Percentiles rank a stretch among this genome's conserved stretches.
phyloP scores from a whole-genome alignment of 2,113 vertebrate species.

The Isichthys henryi region DNA sequence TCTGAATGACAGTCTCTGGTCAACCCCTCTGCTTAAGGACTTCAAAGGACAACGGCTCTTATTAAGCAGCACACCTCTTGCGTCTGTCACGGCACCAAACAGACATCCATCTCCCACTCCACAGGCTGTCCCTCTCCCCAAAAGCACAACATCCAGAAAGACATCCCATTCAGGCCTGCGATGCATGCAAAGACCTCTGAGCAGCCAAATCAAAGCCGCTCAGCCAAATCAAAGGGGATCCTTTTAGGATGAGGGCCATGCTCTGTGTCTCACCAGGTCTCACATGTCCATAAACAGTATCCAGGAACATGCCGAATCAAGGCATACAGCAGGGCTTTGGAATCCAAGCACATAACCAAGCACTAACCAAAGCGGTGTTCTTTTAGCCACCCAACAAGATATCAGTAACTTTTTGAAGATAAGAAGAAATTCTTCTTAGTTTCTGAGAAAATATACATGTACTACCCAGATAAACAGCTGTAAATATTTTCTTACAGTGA shows the following conservation, averaged over 20 bases:
- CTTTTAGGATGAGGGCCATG: neutral
- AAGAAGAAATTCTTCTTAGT: neutral
- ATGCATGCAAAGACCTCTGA: neutral
- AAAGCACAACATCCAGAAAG: neutral
- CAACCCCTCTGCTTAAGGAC: too few species aligned
- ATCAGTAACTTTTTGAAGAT: neutral
- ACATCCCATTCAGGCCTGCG: neutral
- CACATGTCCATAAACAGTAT: neutral
- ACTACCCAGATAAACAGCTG: neutral
- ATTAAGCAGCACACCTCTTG: neutral
- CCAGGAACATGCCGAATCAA: neutral
- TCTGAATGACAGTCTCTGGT: too few species aligned
- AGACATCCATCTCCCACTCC: neutral
- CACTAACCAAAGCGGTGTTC: neutral
- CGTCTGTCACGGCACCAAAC: neutral
- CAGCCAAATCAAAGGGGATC: neutral
- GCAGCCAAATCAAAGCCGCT: neutral
- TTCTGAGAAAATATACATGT: neutral
- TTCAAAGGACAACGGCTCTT: neutral
- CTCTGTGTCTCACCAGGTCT: neutral
- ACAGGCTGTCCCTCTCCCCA: neutral
- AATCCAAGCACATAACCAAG: neutral
- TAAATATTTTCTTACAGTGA: neutral
- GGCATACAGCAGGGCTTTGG: neutral
- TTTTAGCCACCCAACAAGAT: neutral